phyloP scores from a whole-genome alignment of 2,113 vertebrate species.

The Nibea albiflora region DNA sequence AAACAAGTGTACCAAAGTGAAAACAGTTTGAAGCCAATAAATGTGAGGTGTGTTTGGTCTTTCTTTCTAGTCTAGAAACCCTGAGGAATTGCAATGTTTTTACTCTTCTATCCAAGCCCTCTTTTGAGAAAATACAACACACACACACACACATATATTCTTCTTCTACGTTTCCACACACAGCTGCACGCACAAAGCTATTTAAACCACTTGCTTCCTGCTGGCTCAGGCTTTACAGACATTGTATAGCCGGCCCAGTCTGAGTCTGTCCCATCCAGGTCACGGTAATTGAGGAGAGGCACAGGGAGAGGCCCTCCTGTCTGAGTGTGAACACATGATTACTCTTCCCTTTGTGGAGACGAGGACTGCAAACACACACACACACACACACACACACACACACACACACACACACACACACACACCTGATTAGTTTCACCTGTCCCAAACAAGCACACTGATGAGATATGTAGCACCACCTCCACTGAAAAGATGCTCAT shows the following conservation, averaged over 20 bases:
- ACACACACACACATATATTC: conserved; percentile 34
- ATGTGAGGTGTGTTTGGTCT: conserved; percentile 4
- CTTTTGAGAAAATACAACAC: conserved; percentile 19
- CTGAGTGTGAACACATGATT: conserved; percentile 27
- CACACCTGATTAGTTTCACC: too few relatives aligned
- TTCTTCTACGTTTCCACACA: conserved; percentile 17
- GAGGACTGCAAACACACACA: conserved; percentile 8
- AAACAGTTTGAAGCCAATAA: conserved; percentile 17
- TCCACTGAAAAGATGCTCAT: conserved; percentile 34
- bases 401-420: background rate
- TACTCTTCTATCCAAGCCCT: conserved; percentile 25
- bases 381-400: background rate
- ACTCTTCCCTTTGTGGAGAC: conserved; percentile 41
- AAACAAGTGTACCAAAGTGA: background rate
- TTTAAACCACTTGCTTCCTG: conserved; percentile 41
- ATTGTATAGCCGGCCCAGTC: background rate
- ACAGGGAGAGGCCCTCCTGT: background rate
- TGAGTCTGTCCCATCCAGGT: conserved; percentile 36
- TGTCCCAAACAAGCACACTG: background rate
- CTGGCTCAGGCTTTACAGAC: conserved; percentile 32
- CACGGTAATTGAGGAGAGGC: background rate
- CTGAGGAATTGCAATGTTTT: background rate
- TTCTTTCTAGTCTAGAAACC: conserved; percentile 7
- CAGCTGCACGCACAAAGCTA: conserved; percentile 31
- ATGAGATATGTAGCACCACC: conserved; percentile 8